These are phyloP conservation scores for Scolopax mira DNA, from an alignment of 2,113 vertebrate genomes.

Conservation along the genomic window DNA sequence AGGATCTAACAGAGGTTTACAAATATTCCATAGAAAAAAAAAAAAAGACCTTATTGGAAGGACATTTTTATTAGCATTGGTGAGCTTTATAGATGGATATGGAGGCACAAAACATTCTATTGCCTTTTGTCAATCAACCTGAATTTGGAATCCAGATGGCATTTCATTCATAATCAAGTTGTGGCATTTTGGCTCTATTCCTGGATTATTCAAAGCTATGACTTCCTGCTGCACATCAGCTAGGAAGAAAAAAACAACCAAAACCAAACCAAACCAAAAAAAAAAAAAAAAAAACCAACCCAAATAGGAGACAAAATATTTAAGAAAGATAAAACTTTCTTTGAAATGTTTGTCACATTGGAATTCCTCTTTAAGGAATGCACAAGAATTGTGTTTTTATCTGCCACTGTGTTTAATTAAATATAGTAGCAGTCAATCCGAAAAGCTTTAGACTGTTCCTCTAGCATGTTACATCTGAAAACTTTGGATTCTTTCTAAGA, in stretches of 20 bases:
- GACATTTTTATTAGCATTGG: background rate
- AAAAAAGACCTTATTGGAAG: background rate
- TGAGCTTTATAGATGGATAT: background rate
- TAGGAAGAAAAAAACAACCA: background rate
- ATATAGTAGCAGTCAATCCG: background rate
- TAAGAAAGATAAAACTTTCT: background rate
- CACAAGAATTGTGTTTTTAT: background rate
- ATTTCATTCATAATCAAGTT: constrained; percentile 39
- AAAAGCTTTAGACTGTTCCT: background rate
- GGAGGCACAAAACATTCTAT: background rate
- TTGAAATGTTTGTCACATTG: background rate
- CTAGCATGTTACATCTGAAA: background rate
- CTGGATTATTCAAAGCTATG: background rate
- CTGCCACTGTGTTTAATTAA: background rate
- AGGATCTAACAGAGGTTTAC: background rate
- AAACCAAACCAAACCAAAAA: too few species aligned
- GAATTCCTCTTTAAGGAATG: background rate
- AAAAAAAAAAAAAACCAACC: too few species aligned
- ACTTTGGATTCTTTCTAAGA: background rate
- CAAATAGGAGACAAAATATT: background rate
- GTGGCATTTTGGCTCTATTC: constrained; percentile 28
- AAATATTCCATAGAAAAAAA: background rate
- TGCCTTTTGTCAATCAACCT: background rate
- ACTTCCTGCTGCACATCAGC: background rate
- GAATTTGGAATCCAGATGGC: constrained; percentile 30